phyloP scores from a whole-genome alignment of 2,888 invertebrate genomes.

The Troglohyphantes excavatus region DNA sequence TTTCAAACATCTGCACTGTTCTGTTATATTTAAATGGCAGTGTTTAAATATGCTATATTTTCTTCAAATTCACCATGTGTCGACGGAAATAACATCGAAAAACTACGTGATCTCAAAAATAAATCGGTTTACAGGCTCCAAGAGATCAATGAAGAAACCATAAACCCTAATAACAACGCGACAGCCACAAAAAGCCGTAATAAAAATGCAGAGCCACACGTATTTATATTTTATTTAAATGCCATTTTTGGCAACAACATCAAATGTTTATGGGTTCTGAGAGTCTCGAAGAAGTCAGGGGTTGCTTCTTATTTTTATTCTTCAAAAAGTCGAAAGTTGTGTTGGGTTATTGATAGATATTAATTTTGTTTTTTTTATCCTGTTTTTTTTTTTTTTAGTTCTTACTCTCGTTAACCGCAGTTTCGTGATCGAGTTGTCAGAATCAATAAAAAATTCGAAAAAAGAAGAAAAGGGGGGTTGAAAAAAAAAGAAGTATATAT shows the following conservation, averaged over 20 bases:
- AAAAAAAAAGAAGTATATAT: constrained; percentile 14
- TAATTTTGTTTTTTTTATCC: constrained; percentile 50
- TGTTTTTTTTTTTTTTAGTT: constrained; percentile 17
- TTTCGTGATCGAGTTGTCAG: constrained; percentile 32
- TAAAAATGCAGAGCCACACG: constrained; percentile 21
- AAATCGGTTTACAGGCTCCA: not conserved
- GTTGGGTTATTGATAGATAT: constrained; percentile 52
- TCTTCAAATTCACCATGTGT: too few species aligned
- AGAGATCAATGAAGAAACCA: constrained; percentile 52
- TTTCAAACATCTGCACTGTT: too few species aligned
- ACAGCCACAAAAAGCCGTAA: constrained; percentile 41
- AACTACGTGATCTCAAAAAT: constrained; percentile 14
- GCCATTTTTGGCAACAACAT: constrained; percentile 49
- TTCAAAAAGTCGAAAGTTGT: constrained; percentile 8
- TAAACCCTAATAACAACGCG: constrained; percentile 50
- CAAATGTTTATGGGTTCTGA: constrained; percentile 63
- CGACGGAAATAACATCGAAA: not conserved
- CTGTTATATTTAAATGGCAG: too few species aligned
- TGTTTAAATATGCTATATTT: too few species aligned
- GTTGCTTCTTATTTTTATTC: constrained; percentile 11
- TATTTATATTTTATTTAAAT: constrained; percentile 72
- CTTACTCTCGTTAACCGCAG: constrained; percentile 33
- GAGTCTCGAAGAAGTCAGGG: constrained; percentile 21
- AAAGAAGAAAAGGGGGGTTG: not conserved
- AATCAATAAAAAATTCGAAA: constrained; percentile 42